Conservation (phyloP, 2,113 vertebrate genomes). For the Podilymbus podiceps region DNA sequence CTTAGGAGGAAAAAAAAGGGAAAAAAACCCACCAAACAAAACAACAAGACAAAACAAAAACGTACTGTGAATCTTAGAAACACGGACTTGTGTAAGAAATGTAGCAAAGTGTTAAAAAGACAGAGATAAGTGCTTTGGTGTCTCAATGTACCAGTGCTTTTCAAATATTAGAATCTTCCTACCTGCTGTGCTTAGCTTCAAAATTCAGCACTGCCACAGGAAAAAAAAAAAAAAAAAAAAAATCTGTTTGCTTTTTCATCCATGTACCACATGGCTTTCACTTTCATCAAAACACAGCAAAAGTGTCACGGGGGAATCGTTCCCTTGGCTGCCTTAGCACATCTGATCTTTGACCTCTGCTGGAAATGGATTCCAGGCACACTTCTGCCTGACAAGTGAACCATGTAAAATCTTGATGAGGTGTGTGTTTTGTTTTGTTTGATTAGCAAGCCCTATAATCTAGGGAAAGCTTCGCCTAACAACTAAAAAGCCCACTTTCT, state of each 20-base stretch:
- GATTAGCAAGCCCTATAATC: constrained; percentile 38
- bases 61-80: neutral
- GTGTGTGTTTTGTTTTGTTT: constrained; percentile 45
- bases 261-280: constrained; percentile 35
- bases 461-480: neutral
- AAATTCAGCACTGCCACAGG: neutral
- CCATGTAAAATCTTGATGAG: constrained; percentile 56
- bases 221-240: neutral
- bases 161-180: neutral
- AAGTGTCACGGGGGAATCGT: constrained; percentile 48
- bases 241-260: constrained; percentile 37
- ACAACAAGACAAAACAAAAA: too few relatives aligned
- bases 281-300: constrained; percentile 62
- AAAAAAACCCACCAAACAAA: neutral
- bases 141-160: neutral
- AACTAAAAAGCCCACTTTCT: neutral
- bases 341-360: constrained; percentile 51
- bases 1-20: neutral
- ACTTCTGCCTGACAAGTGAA: constrained; percentile 54
- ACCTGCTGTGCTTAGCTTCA: constrained; percentile 37
- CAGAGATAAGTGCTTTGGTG: neutral
- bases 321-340: constrained; percentile 18
- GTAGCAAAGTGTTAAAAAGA: neutral
- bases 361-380: constrained; percentile 64
- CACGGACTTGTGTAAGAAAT: neutral